Percentiles rank a stretch among this genome's conserved stretches.
phyloP scores from a whole-genome alignment of 1,140 invertebrate genomes.

The Hylaeus anthracinus region DNA sequence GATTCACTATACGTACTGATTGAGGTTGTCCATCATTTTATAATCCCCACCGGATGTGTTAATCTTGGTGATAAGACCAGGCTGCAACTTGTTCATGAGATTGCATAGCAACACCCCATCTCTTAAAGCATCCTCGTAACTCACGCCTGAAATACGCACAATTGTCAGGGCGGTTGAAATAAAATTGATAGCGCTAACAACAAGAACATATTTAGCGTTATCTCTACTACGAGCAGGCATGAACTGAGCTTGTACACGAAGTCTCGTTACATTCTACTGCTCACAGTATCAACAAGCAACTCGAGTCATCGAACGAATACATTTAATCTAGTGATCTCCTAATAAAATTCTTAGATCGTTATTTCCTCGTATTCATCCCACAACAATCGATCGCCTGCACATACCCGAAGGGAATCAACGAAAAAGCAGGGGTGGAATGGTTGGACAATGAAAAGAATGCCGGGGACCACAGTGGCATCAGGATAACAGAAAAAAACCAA shows the following conservation, averaged over 20 bases:
- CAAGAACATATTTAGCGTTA: no score
- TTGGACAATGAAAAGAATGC: constrained; percentile 69
- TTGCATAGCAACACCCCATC: constrained; percentile 92
- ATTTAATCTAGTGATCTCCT: no score
- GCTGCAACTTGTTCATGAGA: constrained; percentile 92
- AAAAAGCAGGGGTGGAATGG: constrained; percentile 31
- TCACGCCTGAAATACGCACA: constrained; percentile 73
- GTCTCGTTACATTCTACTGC: no score
- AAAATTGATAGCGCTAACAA: no score
- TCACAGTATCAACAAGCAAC: not conserved
- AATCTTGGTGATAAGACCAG: constrained; percentile 92
- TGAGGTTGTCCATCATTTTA: constrained; percentile 97
- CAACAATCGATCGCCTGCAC: not conserved
- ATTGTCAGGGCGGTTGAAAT: no score
- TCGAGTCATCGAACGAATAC: not conserved
- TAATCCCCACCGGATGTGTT: constrained; percentile 94
- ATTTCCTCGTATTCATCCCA: not conserved
- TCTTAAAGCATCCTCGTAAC: constrained; percentile 90
- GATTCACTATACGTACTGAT: constrained; percentile 84
- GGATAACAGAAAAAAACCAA: constrained; percentile 71
- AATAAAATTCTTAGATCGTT: no score
- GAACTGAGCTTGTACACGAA: no score
- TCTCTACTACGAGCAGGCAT: no score
- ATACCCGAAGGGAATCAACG: not conserved
- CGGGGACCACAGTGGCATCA: constrained; percentile 66